Percentiles rank a stretch among this genome's conserved stretches.
Conservation (phyloP, 2,113 vertebrate species). For the Myocastor coypus region DNA sequence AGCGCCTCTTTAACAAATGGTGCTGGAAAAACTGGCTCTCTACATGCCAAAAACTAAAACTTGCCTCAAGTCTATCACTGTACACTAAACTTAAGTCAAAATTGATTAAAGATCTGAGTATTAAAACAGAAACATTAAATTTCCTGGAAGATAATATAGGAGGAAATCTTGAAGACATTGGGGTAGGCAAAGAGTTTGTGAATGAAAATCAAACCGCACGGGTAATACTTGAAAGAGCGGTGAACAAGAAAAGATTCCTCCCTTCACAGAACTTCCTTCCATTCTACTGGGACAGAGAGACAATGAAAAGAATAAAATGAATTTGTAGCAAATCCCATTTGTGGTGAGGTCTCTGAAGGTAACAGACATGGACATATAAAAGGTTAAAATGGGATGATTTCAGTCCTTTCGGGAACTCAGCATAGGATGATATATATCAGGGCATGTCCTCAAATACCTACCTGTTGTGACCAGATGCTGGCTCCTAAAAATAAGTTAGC, state of each 20-base stretch:
- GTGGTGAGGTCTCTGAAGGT: neutral
- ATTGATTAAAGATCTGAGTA: too few relatives aligned
- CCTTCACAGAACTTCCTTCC: neutral
- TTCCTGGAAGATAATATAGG: too few relatives aligned
- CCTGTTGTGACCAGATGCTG: neutral
- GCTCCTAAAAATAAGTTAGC: neutral
- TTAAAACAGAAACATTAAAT: too few relatives aligned
- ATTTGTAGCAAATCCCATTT: conserved; percentile 24
- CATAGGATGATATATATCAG: neutral
- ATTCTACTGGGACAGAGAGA: neutral
- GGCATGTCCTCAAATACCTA: neutral
- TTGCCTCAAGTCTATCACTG: too few relatives aligned
- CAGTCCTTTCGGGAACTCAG: neutral
- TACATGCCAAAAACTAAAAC: too few relatives aligned
- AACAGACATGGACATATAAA: neutral
- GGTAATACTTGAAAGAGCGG: neutral
- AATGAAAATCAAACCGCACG: too few relatives aligned
- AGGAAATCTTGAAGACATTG: too few relatives aligned
- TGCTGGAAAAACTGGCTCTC: too few relatives aligned
- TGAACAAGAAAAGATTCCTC: neutral
- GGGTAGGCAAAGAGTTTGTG: too few relatives aligned
- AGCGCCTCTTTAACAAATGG: too few relatives aligned
- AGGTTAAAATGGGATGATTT: neutral
- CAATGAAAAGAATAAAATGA: neutral
- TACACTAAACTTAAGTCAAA: too few relatives aligned